These are phyloP conservation scores for Meloidogyne hapla DNA, from an alignment of 1,140 invertebrate genomes.

Conservation along the genomic window DNA sequence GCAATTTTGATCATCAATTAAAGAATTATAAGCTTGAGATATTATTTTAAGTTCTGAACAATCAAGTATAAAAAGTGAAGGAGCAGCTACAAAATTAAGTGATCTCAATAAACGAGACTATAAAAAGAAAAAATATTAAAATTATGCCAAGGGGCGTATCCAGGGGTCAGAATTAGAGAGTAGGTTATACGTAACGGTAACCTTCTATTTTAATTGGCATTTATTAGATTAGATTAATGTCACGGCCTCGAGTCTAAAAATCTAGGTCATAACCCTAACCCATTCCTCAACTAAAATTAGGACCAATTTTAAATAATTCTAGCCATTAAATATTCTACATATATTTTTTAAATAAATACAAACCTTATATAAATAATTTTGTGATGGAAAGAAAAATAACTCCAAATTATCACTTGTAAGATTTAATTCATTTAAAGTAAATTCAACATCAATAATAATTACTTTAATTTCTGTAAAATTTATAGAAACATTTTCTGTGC, in stretches of 20 bases:
- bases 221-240: no score
- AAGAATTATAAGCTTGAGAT: slow-evolving; percentile 19
- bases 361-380: slow-evolving; percentile 30
- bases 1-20: slow-evolving; percentile 21
- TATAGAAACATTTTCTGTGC: slow-evolving; percentile 4
- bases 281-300: no score
- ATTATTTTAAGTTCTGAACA: slow-evolving; percentile 15
- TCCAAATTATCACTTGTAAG: slow-evolving; percentile 12
- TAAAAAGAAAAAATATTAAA: not conserved
- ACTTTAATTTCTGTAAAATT: not conserved
- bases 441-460: slow-evolving; percentile 23
- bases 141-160: no score
- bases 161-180: no score
- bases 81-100: slow-evolving; percentile 26
- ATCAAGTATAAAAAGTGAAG: slow-evolving; percentile 33
- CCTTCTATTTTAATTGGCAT: no score
- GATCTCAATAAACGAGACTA: slow-evolving; percentile 32
- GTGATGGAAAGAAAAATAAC: slow-evolving; percentile 23
- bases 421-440: slow-evolving; percentile 9
- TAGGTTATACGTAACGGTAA: no score
- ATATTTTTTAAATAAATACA: slow-evolving; percentile 15
- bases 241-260: not conserved
- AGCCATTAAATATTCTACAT: no score
- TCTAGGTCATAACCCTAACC: not conserved
- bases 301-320: no score